Evolutionary conservation across 2,888 invertebrate genomes (phyloP).

Genomic region (Sclerodermus sp.): DNA sequence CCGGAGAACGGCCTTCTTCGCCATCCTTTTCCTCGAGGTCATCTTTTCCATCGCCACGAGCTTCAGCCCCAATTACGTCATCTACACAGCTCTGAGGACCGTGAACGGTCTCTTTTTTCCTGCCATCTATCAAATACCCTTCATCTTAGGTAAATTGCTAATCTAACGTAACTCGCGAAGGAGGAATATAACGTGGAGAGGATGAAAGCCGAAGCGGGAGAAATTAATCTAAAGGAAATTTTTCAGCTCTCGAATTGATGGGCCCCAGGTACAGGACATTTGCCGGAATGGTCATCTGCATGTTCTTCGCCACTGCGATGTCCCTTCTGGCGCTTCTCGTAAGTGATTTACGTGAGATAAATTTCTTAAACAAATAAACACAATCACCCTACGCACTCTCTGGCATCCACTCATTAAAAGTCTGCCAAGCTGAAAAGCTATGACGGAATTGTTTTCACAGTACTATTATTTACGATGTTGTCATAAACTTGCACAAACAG

Average conservation of each 20-base stretch:
- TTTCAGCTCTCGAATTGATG: slow-evolving; percentile 64
- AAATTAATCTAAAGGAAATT: no score
- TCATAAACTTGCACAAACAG: no score
- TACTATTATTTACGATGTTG: no score
- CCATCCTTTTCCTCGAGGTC: slow-evolving; percentile 66
- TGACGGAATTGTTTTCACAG: no score
- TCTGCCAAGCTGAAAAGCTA: no score
- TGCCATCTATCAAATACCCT: slow-evolving; percentile 69
- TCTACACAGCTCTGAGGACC: slow-evolving; percentile 64
- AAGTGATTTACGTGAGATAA: slow-evolving; percentile 20
- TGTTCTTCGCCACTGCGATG: slow-evolving; percentile 69
- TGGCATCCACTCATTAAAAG: no score
- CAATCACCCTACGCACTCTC: no score
- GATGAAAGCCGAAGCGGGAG: no score
- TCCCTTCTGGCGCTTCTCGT: slow-evolving; percentile 65
- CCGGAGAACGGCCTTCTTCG: slow-evolving; percentile 65
- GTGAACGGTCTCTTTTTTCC: slow-evolving; percentile 69
- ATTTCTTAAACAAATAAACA: no score
- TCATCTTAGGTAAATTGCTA: slow-evolving; percentile 62
- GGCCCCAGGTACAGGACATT: slow-evolving; percentile 66
- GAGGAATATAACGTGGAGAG: no score
- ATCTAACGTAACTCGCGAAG: no score
- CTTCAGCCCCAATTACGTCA: slow-evolving; percentile 64
- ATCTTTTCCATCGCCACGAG: slow-evolving; percentile 66
- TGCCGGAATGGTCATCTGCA: slow-evolving; percentile 68